Evolutionary conservation across 2,113 vertebrate species (phyloP).

Genomic region (Pipa parva): DNA sequence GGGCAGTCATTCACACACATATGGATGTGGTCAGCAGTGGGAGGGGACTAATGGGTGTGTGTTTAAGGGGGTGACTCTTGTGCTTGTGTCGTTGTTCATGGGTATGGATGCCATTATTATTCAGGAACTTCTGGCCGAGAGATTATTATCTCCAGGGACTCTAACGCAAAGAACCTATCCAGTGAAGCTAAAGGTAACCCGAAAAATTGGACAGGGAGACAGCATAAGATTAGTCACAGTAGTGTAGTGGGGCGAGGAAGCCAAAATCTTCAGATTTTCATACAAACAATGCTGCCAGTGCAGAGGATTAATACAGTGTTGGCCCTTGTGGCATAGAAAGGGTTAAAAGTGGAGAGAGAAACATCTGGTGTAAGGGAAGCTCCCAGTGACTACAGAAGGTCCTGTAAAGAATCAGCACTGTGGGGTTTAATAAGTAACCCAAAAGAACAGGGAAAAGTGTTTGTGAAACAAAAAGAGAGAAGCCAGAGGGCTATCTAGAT

Average conservation of each 20-base stretch:
- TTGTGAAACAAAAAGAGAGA: slow-evolving; percentile 25
- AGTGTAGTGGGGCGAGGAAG: too few species aligned
- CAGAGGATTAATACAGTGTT: too few species aligned
- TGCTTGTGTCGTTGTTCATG: slow-evolving; percentile 27
- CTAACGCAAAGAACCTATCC: slow-evolving; percentile 72
- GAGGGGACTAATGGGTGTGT: slow-evolving; percentile 37
- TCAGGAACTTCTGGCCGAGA: slow-evolving; percentile 90
- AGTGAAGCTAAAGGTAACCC: slow-evolving; percentile 80
- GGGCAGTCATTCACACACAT: slow-evolving; percentile 28
- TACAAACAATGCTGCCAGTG: too few species aligned
- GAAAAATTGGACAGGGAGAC: slow-evolving; percentile 31
- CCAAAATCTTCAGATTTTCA: too few species aligned
- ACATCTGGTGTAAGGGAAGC: neutral
- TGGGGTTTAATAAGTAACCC: slow-evolving; percentile 46
- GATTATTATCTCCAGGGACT: slow-evolving; percentile 83
- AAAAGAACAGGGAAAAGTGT: slow-evolving; percentile 33
- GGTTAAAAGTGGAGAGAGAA: neutral
- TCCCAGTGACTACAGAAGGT: neutral
- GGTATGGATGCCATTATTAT: slow-evolving; percentile 90
- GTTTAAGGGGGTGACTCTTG: slow-evolving; percentile 19
- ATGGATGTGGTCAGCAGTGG: slow-evolving; percentile 38
- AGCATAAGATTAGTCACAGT: slow-evolving; percentile 11
- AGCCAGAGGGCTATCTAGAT: too few species aligned
- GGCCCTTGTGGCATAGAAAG: neutral
- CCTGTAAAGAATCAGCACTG: neutral